phyloP scores from a whole-genome alignment of 2,888 invertebrate genomes.

The Artemia sp. region DNA sequence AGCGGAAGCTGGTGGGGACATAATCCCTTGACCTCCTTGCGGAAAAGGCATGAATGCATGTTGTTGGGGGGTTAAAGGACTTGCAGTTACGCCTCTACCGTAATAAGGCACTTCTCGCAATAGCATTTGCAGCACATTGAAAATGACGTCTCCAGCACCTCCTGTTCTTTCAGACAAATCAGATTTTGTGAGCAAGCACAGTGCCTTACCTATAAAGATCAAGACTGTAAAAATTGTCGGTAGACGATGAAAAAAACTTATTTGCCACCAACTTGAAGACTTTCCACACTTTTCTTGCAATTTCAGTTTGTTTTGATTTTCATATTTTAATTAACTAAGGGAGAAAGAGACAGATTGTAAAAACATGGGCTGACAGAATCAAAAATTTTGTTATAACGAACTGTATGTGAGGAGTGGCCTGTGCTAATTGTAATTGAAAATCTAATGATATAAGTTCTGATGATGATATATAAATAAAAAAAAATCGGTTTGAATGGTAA shows the following conservation, averaged over 20 bases:
- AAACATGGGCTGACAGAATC: too few relatives aligned
- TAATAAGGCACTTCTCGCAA: constrained; percentile 33
- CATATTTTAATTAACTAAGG: too few relatives aligned
- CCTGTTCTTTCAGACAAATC: constrained; percentile 82
- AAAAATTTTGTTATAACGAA: too few relatives aligned
- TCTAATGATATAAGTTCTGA: too few relatives aligned
- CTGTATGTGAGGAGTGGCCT: too few relatives aligned
- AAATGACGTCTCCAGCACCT: constrained; percentile 78
- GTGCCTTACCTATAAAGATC: constrained; percentile 53
- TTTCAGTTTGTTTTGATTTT: background rate
- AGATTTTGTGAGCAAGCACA: constrained; percentile 70
- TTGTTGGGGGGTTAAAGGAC: constrained; percentile 24
- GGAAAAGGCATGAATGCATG: constrained; percentile 23
- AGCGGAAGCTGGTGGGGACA: constrained; percentile 22
- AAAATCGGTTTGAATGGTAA: too few relatives aligned
- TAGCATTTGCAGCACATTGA: constrained; percentile 76
- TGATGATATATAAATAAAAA: too few relatives aligned
- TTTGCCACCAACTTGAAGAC: too few relatives aligned
- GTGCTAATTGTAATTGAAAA: too few relatives aligned
- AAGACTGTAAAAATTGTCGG: background rate
- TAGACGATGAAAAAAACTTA: too few relatives aligned
- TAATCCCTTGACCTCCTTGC: constrained; percentile 21
- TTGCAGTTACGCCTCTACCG: constrained; percentile 22
- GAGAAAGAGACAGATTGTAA: too few relatives aligned
- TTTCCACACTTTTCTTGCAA: too few relatives aligned